Evolutionary conservation across 2,888 invertebrate genomes (phyloP).

Genomic region (Lacanobia oleracea): DNA sequence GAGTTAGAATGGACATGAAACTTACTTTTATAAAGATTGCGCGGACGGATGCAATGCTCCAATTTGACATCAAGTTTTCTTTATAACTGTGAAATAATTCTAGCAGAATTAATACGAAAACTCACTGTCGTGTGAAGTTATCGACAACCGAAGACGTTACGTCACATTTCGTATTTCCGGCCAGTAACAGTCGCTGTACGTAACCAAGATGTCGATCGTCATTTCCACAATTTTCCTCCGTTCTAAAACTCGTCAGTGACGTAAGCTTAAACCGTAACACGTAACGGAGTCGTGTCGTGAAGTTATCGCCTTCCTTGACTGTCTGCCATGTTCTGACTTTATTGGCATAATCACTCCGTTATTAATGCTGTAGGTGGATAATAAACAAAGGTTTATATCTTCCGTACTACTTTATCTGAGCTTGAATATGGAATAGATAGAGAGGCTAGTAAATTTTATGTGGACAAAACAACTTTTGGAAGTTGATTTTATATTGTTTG

Average conservation of each 20-base stretch:
- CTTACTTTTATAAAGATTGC: no score
- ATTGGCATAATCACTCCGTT: conserved; percentile 58
- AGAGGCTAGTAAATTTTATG: conserved; percentile 28
- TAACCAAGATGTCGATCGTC: no score
- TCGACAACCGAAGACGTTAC: background rate
- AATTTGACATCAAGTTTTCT: no score
- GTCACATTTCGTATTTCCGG: background rate
- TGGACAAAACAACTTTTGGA: conserved; percentile 35
- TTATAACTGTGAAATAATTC: no score
- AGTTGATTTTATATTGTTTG: conserved; percentile 13
- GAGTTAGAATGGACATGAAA: background rate
- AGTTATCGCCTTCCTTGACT: conserved; percentile 41
- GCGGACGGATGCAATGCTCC: no score
- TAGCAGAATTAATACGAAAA: no score
- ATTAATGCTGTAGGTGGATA: conserved; percentile 49
- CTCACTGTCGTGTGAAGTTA: background rate
- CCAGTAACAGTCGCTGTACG: background rate
- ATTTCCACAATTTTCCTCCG: conserved; percentile 15
- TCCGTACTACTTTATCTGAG: conserved; percentile 49
- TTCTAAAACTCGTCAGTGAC: conserved; percentile 21
- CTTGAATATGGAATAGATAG: conserved; percentile 43
- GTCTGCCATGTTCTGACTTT: conserved; percentile 50
- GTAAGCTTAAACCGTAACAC: conserved; percentile 27
- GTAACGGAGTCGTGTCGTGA: conserved; percentile 35
- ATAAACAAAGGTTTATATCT: conserved; percentile 58